Base-by-base conservation (phyloP, 2,797 vertebrate species). In the Gallinago nigripennis region DNA sequence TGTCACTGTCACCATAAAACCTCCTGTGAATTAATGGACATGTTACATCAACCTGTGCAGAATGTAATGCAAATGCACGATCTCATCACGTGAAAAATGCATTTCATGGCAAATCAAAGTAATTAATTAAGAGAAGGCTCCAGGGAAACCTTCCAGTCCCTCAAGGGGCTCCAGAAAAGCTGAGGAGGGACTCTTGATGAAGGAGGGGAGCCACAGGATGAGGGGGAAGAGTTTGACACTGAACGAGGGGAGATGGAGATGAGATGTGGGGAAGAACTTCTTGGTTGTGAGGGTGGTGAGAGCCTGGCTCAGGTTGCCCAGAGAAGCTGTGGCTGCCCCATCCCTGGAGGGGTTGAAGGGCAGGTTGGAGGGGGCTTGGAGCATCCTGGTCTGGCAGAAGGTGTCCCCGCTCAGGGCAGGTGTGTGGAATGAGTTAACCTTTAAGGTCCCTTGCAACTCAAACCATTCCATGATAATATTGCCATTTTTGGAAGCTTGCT, bases 31-130 rank as follows among this genome's bases (percentile, higher is more conserved):
- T 43, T 30, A 37, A 33, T 0, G 3, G 41, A 12, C n/a, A 68
- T 23, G 15, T 0, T 10, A 25, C n/a, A 12, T 37, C 37, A 16
- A 21, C 66, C 35, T 27, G 28, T 1, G 17, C 18, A 2, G 1
- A 8, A 14, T 0, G 15, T 1, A 23, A 37, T 1, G 18, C 37
- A 51, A n/a, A 54, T 0, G 8, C 71, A 53, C 0, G 1, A 43
- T 68, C 31, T 39, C 1, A 0, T 16, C 8, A 6, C 0, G 16
- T 13, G 37, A 69, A 69, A 75, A 39, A 61, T 0, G 6, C 21
- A 24, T 61, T 35, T 53, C 16, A 4, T 4, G 9, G 61, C 37
- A 33, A 20, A 24, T 24, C 69, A 24, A 24, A 77, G 50, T 19
- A 30, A 35, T 56, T 17, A 43, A 2, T 5, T 13, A 25, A 35